Percentiles rank a stretch among this genome's conserved stretches.
Evolutionary conservation across 2,797 vertebrate genomes (phyloP).

Genomic region (Cetoscarus ocellatus): DNA sequence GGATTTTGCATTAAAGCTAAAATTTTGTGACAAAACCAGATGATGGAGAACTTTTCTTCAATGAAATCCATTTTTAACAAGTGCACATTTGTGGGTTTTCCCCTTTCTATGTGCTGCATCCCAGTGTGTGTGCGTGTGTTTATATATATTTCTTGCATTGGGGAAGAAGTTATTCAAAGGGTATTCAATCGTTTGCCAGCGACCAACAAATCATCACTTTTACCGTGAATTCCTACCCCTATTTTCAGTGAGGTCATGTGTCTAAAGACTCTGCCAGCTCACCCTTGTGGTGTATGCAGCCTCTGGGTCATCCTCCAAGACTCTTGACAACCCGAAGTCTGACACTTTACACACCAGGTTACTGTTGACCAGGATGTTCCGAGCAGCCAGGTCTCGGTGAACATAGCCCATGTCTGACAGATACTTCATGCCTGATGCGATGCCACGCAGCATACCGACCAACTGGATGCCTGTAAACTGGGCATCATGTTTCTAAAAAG

Average conservation of each 20-base stretch:
- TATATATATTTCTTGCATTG: too few species aligned
- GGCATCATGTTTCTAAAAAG: constrained; percentile 93
- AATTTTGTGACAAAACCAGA: too few species aligned
- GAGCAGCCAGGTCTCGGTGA: constrained; percentile 94
- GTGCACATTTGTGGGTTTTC: too few species aligned
- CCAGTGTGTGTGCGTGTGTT: constrained; percentile 63
- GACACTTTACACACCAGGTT: constrained; percentile 98
- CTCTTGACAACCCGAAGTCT: constrained; percentile 94
- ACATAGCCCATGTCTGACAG: constrained; percentile 98
- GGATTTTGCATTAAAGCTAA: too few species aligned
- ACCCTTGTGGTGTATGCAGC: constrained; percentile 95
- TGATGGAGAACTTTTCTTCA: too few species aligned
- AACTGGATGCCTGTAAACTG: constrained; percentile 99
- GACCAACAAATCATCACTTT: too few species aligned
- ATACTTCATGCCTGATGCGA: constrained; percentile 98
- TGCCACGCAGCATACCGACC: constrained; percentile 96
- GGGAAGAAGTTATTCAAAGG: too few species aligned
- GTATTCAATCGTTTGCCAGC: too few species aligned
- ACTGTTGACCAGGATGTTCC: constrained; percentile 97
- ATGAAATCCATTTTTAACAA: too few species aligned
- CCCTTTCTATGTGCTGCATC: too few species aligned
- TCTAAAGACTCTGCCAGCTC: constrained; percentile 75
- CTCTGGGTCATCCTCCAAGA: constrained; percentile 96
- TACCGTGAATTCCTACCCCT: too few species aligned
- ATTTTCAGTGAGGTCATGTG: too few species aligned